Base-by-base conservation (phyloP, 2,888 invertebrate genomes). In the Stenichneumon culpator region DNA sequence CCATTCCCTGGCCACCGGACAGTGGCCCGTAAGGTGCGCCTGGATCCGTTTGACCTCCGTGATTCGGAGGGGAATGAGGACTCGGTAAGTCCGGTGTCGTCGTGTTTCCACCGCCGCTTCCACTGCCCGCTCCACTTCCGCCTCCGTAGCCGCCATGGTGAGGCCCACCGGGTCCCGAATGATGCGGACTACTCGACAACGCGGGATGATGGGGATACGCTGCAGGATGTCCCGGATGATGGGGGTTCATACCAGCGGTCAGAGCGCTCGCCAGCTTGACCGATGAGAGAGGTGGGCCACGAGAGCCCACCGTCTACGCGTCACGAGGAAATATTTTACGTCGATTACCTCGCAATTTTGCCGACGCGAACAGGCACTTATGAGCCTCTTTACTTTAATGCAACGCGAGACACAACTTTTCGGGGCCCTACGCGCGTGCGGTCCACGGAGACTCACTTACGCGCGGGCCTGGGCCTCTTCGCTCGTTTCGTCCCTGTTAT, bases 171-270 rank as follows among this genome's bases (percentile, higher is more conserved):
- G 93, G 91, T 82, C 92, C 90, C 75, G 95, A 93, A 86, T 94
- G 93, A 90, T 94, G 93, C 81, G 93, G 93, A 94, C 95, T 89
- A 93, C 95, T 92, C 93, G 95, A 91, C 92, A 94, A 87, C 94
- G 94, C 91, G 94, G 95, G 92, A 87, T 94, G 94, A 91, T 93
- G 94, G 89, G 94, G 95, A 94, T 96, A 96, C 94, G 91, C 91
- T 88, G 92, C 91, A 77, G 92, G 91, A 88, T 93, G 93, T 88
- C 92, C 92, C 91, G 92, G 97, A 96, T 97, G 97, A 95, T 97
- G 97, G 95, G 97, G 97, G 97, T 97, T 98, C 97, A 98, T 97
- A 95, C 97, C 97, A 95, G 96, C 95, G 95, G 97, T 96, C 94
- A 96, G 95, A 95, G 97, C 96, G 96, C 97, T 97, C 95, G 97